Base-by-base conservation (phyloP, 2,113 vertebrate genomes). In the Eulemur macaco region DNA sequence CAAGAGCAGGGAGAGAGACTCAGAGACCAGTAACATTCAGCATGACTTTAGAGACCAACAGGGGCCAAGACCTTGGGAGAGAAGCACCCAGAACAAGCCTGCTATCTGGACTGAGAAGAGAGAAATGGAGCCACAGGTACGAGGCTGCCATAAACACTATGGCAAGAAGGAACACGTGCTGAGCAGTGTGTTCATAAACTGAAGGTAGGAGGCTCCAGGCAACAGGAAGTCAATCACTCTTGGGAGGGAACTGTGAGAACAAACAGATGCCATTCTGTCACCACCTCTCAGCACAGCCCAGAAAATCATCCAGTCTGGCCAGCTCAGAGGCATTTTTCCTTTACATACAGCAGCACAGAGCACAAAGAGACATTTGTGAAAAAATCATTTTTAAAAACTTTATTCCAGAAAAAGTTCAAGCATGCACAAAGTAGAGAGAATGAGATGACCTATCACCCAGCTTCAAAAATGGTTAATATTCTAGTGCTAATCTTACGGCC, bases 391-490 rank as follows among this genome's bases (percentile, higher is more conserved):
- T 42, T 45, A 63, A 63, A 85, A 96, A 85, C 20, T 7, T 47
- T 50, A 86, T 50, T 84, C 58, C 7, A 82, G n/a, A 90, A 92
- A 83, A 82, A 71, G 71, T 73, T 86, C 68, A 84, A 78, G 66
- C 15, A 92, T 42, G 90, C 13, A 52, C 42, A 54, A 93, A 69
- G 9, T 34, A 89, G 50, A 91, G 37, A 92, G 27, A 89, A 66
- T 0, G 77, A 4, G 42, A 68, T 63, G 42, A 66, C 6, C 17
- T 68, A 78, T 54, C 58, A 91, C 11, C 1, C 37, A 68, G 14
- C 64, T 81, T 91, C 56, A 87, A 87, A 89, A 95, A 27, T 69
- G 7, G 58, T 56, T 71, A 85, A 54, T 58, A 91, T 91, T 76
- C 63, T 63, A 84, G 31, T 10, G 37, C 8, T 91, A 47, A 86